phyloP scores from a whole-genome alignment of 2,113 vertebrate genomes.

The Lichenostomus cassidix region DNA sequence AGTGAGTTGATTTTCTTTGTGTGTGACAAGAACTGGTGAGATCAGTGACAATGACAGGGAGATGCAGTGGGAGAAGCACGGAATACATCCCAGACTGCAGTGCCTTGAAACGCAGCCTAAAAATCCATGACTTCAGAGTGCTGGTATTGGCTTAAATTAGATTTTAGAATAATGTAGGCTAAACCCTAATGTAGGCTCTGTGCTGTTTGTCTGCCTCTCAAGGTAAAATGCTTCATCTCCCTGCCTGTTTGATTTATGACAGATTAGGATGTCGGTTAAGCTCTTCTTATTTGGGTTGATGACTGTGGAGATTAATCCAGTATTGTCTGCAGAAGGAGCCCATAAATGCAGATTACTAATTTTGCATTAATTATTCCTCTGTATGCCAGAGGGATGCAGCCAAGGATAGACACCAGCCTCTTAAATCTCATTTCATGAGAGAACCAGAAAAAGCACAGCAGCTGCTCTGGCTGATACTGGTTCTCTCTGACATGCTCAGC shows the following conservation, averaged over 20 bases:
- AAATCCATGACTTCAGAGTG: not conserved
- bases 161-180: not conserved
- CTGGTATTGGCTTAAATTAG: not conserved
- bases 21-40: not conserved
- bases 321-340: not conserved
- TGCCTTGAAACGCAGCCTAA: not conserved
- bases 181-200: not conserved
- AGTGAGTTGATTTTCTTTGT: not conserved
- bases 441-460: not conserved
- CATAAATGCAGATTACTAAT: not conserved
- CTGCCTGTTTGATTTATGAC: not conserved
- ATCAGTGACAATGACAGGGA: not conserved
- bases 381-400: not conserved
- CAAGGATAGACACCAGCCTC: not conserved
- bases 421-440: not conserved
- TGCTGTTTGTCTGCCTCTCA: not conserved
- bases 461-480: not conserved
- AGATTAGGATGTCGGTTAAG: conserved; percentile 4
- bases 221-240: not conserved
- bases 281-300: not conserved
- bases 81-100: not conserved
- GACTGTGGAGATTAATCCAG: not conserved
- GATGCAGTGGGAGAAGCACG: not conserved
- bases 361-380: not conserved
- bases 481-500: not conserved